These are phyloP conservation scores for Chymomyza fuscimana DNA, from an alignment of 2,888 invertebrate genomes.

Conservation along the genomic window DNA sequence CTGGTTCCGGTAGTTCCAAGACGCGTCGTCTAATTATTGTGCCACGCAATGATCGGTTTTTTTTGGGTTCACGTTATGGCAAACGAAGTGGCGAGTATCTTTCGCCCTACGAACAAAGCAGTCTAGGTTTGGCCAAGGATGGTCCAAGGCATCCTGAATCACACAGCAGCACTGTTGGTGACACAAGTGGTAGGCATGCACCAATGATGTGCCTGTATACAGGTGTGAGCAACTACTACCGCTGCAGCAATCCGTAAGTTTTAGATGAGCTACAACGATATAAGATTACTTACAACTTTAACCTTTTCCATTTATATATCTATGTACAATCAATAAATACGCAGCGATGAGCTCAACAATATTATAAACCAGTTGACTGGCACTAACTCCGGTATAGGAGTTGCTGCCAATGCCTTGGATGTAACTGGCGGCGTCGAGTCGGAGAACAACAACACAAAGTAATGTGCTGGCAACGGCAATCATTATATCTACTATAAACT, in stretches of 20 bases:
- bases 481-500: constrained; percentile 1
- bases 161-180: constrained; percentile 20
- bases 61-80: constrained; percentile 79
- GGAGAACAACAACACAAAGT: constrained; percentile 29
- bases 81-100: constrained; percentile 72
- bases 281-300: constrained; percentile 12
- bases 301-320: not conserved
- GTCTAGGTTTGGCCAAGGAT: constrained; percentile 36
- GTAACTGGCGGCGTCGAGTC: not conserved
- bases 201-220: constrained; percentile 80
- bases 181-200: not conserved
- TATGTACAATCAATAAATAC: not conserved
- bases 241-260: constrained; percentile 81
- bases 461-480: constrained; percentile 26
- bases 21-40: constrained; percentile 76
- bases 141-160: constrained; percentile 13
- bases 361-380: constrained; percentile 56
- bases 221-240: constrained; percentile 81
- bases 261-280: constrained; percentile 8
- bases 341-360: constrained; percentile 68
- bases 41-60: constrained; percentile 79
- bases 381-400: constrained; percentile 45
- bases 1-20: constrained; percentile 68
- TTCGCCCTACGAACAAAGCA: constrained; percentile 63
- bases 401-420: constrained; percentile 29